Conservation (phyloP, 2,888 invertebrate species). For the Xylota segnis region DNA sequence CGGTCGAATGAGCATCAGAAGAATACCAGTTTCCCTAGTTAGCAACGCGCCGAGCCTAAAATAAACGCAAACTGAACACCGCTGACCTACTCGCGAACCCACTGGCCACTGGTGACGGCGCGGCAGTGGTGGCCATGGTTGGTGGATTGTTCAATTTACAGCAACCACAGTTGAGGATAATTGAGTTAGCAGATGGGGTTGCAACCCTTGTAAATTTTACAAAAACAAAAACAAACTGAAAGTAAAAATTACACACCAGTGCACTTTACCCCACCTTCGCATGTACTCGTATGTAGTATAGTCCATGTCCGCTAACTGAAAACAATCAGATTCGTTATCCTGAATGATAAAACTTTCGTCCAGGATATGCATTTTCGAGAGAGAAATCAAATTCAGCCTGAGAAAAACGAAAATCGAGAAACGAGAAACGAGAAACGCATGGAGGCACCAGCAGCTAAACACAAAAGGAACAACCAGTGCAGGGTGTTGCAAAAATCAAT, state of each 20-base stretch:
- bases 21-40: constrained; percentile 27
- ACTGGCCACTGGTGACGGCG: constrained; percentile 1
- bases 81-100: constrained; percentile 49
- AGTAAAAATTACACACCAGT: constrained; percentile 36
- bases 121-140: background rate
- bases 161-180: constrained; percentile 46
- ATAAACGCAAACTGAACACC: constrained; percentile 64
- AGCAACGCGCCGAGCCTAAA: constrained; percentile 20
- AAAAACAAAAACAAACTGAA: constrained; percentile 22
- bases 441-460: background rate
- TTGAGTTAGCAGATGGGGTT: constrained; percentile 34
- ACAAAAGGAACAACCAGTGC: background rate
- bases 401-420: constrained; percentile 21
- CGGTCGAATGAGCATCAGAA: constrained; percentile 59
- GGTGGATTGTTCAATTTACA: constrained; percentile 45
- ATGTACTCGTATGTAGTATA: background rate
- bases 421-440: constrained; percentile 30
- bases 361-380: constrained; percentile 12
- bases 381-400: background rate
- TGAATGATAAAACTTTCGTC: constrained; percentile 15
- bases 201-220: constrained; percentile 36
- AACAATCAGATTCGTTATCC: constrained; percentile 59
- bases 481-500: constrained; percentile 61
- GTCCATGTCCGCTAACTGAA: background rate
- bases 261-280: background rate